Base-by-base conservation (phyloP, 1,140 invertebrate genomes). In the Sycobia sp. region DNA sequence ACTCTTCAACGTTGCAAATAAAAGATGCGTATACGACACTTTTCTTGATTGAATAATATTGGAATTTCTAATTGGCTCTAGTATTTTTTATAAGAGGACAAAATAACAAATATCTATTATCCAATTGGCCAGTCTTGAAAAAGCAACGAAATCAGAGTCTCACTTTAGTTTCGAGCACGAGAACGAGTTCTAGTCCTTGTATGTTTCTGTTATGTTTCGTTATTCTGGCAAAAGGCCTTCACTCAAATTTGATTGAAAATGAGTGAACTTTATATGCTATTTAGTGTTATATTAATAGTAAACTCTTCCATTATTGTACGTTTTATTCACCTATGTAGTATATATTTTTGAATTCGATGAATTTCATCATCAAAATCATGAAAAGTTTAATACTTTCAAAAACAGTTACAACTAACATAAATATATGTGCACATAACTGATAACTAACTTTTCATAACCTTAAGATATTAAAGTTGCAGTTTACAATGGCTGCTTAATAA, bases 331-430 rank as follows among this genome's bases (percentile, higher is more conserved):
- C 39, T 56, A 61, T 53, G 41, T 49, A 56, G 32, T 36, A 47
- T 38, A 27, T 50, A 25, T n/a, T 49, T 41, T 47, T 56, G 29
- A n/a, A 38, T 41, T 53, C 27, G 41, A 54, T 38, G 41, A 38
- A 38, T 47, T 54, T 62, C 50, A 47, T 62, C 50, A 47, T 62
- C 27, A 62, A 62, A 62, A 46, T 46, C 22, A 46, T 18, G 18
- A 50, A 27, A 36, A 53, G 41, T 38, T 62, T 54, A 62, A 62
- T 63, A 63, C 44, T 50, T 62, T 54, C 13, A 55, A 55, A 46
- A 62, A 29, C 50, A 38, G 53, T 49, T 54, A 62, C 20, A 41
- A 55, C 34, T 61, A 61, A 61, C 18, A 38, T 43, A 44, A 61
- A 53, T 56, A 39, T 16, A 7, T 29, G 41, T 14, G 32, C 29